Evolutionary conservation across 1,140 invertebrate species (phyloP).

Genomic region (Pantala flavescens): DNA sequence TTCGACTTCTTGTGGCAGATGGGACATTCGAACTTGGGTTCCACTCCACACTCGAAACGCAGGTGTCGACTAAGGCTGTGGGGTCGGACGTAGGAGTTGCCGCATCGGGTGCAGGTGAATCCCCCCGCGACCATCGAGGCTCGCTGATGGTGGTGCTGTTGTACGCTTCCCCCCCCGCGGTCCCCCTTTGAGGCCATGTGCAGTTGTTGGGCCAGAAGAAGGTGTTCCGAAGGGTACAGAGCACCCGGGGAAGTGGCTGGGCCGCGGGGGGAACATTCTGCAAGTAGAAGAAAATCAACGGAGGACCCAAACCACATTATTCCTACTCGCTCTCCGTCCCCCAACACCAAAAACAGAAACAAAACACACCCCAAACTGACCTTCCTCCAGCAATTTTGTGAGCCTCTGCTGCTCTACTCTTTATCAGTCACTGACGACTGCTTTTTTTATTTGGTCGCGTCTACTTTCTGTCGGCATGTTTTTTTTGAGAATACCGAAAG

Average conservation of each 20-base stretch:
- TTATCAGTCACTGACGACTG: background rate
- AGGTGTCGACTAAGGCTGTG: constrained; percentile 31
- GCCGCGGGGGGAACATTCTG: constrained; percentile 1
- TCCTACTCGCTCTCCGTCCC: background rate
- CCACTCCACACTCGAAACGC: constrained; percentile 31
- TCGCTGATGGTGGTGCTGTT: constrained; percentile 11
- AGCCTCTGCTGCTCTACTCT: constrained; percentile 7
- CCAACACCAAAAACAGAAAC: background rate
- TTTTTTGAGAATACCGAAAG: background rate
- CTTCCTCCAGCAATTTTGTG: constrained; percentile 8
- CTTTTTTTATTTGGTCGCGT: background rate
- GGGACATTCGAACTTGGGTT: constrained; percentile 29
- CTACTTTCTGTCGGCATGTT: background rate
- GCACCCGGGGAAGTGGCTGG: background rate
- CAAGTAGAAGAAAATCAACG: constrained; percentile 6
- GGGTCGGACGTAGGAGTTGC: constrained; percentile 29
- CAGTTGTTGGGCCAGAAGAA: background rate
- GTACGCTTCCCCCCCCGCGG: background rate
- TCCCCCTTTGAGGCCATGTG: background rate
- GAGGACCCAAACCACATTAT: background rate
- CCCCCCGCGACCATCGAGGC: constrained; percentile 1
- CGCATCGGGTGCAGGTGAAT: constrained; percentile 28
- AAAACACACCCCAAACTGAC: background rate
- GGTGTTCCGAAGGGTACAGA: background rate
- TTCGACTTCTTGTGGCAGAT: constrained; percentile 30